These are phyloP conservation scores for Equus quagga DNA, from an alignment of 2,113 vertebrate species.

Conservation along the genomic window DNA sequence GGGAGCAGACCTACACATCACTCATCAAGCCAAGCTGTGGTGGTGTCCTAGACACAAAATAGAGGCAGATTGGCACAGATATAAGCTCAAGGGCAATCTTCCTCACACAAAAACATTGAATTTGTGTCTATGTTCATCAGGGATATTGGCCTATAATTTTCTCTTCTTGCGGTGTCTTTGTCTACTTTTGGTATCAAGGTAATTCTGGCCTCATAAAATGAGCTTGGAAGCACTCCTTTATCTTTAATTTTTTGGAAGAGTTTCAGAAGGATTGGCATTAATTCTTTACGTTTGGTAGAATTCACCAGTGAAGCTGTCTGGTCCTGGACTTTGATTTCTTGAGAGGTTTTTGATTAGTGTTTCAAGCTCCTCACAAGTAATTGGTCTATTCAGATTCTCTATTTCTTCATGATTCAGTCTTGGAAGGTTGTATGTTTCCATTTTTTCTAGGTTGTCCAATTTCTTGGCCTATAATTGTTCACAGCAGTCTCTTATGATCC, in stretches of 20 bases:
- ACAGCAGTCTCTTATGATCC: background rate
- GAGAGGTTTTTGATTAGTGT: background rate
- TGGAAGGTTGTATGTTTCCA: background rate
- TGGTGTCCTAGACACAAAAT: too few relatives aligned
- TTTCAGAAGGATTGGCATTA: background rate
- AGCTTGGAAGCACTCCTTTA: background rate
- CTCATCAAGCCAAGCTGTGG: too few relatives aligned
- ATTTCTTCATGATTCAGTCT: background rate
- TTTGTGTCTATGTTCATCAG: too few relatives aligned
- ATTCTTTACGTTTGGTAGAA: background rate
- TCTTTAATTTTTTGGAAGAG: background rate
- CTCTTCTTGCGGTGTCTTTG: background rate
- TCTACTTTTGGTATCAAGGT: background rate
- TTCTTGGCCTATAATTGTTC: background rate
- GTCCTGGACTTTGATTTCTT: background rate
- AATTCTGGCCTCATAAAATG: too few relatives aligned
- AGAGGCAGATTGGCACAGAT: too few relatives aligned
- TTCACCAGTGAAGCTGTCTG: background rate
- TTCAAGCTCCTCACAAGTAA: background rate
- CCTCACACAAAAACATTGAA: too few relatives aligned
- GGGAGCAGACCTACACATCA: too few relatives aligned
- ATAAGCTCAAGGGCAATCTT: too few relatives aligned
- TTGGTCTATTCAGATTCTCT: background rate
- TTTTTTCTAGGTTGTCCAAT: background rate
- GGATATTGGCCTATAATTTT: too few relatives aligned